phyloP scores from a whole-genome alignment of 2,113 vertebrate species.

The Rhagologus leucostigma region DNA sequence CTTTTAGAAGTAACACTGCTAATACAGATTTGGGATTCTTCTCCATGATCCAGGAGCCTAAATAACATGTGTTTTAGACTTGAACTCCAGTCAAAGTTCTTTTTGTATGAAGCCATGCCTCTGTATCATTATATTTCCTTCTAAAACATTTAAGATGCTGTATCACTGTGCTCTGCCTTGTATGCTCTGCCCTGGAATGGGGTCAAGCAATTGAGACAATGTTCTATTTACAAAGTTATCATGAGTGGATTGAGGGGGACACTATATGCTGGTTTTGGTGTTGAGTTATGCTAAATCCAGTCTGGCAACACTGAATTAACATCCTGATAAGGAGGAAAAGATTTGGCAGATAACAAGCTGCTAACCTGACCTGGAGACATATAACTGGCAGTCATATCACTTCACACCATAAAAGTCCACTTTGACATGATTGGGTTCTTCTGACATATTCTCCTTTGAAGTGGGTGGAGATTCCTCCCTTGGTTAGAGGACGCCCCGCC shows the following conservation, averaged over 20 bases:
- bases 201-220: neutral
- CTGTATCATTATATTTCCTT: neutral
- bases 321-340: too few species aligned
- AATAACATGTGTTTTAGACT: neutral
- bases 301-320: neutral
- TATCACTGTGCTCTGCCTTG: neutral
- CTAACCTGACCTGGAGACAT: neutral
- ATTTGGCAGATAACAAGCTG: neutral
- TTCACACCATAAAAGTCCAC: neutral
- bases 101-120: neutral
- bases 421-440: neutral
- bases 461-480: neutral
- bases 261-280: neutral
- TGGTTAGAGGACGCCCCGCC: accelerated
- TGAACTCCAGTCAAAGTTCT: neutral
- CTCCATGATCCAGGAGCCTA: neutral
- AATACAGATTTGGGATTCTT: neutral
- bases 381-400: neutral
- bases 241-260: neutral
- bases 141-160: neutral
- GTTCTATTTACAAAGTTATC: neutral
- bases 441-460: neutral
- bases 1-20: neutral
- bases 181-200: neutral
- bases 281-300: neutral